phyloP scores from a whole-genome alignment of 2,113 vertebrate species.

The Plestiodon gilberti region DNA sequence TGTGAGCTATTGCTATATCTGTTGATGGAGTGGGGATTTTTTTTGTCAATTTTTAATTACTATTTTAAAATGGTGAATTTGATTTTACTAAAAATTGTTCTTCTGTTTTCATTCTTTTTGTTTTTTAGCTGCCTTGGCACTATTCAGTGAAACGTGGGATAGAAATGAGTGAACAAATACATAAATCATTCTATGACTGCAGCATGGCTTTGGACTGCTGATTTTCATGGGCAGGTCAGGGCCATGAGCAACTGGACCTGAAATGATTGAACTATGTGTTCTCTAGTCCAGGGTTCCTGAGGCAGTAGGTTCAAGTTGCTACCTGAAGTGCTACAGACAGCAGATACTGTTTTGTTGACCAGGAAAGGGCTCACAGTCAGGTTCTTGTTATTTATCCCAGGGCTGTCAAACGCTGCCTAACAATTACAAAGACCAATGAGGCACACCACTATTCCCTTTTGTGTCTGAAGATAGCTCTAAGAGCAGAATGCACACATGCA shows the following conservation, averaged over 20 bases:
- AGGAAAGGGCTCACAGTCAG: neutral
- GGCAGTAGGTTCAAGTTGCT: neutral
- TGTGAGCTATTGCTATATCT: too few relatives aligned
- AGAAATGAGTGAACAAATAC: too few relatives aligned
- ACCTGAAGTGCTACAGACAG: neutral
- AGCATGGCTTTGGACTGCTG: neutral
- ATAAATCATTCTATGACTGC: neutral
- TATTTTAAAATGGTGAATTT: too few relatives aligned
- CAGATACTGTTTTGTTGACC: neutral
- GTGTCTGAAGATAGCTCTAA: neutral
- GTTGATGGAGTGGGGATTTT: too few relatives aligned
- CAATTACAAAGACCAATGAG: neutral
- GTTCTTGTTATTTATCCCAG: neutral
- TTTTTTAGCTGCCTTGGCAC: too few relatives aligned
- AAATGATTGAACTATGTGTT: neutral
- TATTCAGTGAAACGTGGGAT: too few relatives aligned
- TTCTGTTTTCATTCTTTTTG: too few relatives aligned
- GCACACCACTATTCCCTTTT: neutral
- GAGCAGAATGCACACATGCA: neutral
- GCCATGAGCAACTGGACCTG: neutral
- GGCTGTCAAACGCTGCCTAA: neutral
- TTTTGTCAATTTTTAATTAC: too few relatives aligned
- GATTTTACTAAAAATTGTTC: too few relatives aligned
- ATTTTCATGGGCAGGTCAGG: neutral
- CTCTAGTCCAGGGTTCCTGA: neutral